Conservation (phyloP, 2,113 vertebrate species). For the Condylura cristata region DNA sequence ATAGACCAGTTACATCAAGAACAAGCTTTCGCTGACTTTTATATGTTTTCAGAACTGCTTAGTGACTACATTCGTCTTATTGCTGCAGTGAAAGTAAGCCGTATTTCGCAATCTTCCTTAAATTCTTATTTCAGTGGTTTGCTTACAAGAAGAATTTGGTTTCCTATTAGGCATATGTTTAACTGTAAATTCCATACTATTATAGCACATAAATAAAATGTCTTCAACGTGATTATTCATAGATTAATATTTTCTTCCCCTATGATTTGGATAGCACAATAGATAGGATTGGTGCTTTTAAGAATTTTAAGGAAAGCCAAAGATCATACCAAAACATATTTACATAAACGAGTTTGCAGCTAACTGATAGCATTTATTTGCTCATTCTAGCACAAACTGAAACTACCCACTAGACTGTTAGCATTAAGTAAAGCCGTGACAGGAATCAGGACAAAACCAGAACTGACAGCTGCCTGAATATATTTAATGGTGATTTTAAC, state of each 20-base stretch:
- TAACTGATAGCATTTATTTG: neutral
- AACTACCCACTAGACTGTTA: neutral
- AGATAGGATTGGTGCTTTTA: constrained; percentile 31
- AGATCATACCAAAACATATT: neutral
- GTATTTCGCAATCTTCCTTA: neutral
- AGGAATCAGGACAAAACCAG: neutral
- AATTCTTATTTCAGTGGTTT: constrained; percentile 3
- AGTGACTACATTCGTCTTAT: constrained; percentile 98
- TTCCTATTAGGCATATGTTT: neutral
- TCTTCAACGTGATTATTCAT: neutral
- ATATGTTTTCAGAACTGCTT: constrained; percentile 96
- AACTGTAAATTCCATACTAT: neutral
- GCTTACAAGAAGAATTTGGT: neutral
- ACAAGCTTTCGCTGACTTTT: constrained; percentile 97
- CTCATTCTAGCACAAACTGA: neutral
- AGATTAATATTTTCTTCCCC: constrained; percentile 5
- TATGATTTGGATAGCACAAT: neutral
- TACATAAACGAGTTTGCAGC: neutral
- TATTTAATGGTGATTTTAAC: neutral
- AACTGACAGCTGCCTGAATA: neutral
- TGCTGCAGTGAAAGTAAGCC: constrained; percentile 94
- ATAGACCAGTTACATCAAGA: constrained; percentile 98
- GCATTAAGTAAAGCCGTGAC: neutral
- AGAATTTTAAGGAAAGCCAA: neutral
- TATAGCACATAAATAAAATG: neutral